These are phyloP conservation scores for Gnathonemus longibarbis DNA, from an alignment of 2,113 vertebrate species.

Conservation along the genomic window DNA sequence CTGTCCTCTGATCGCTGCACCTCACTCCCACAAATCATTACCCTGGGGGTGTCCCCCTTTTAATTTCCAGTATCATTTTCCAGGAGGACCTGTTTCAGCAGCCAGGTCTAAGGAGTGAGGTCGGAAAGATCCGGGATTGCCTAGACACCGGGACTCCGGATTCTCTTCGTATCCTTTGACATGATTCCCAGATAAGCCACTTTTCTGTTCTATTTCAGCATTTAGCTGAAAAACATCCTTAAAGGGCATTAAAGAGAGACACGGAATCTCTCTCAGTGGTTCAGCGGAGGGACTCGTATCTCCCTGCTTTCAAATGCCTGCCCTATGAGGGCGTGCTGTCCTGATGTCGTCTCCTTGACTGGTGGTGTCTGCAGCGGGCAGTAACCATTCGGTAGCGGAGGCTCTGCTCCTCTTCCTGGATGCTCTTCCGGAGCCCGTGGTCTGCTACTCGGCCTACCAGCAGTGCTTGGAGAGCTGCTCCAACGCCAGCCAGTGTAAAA, in stretches of 20 bases:
- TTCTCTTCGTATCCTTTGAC: slow-evolving; percentile 80
- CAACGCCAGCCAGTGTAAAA: slow-evolving; percentile 65
- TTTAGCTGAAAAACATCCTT: background rate
- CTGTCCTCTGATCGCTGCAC: background rate
- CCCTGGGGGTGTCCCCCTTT: background rate
- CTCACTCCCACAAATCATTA: background rate
- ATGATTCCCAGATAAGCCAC: background rate
- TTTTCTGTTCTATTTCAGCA: background rate
- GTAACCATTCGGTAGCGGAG: slow-evolving; percentile 88
- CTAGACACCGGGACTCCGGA: slow-evolving; percentile 83
- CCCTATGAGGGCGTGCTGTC: background rate
- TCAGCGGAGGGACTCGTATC: background rate
- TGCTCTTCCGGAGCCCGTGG: slow-evolving; percentile 85
- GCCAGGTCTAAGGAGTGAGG: slow-evolving; percentile 83
- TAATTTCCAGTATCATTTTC: slow-evolving; percentile 26
- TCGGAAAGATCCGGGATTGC: slow-evolving; percentile 85
- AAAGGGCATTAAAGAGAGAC: background rate
- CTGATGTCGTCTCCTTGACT: slow-evolving; percentile 42
- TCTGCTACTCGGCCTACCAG: slow-evolving; percentile 72
- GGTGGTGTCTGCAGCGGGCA: slow-evolving; percentile 63
- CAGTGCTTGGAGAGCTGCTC: slow-evolving; percentile 68
- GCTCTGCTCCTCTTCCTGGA: slow-evolving; percentile 90
- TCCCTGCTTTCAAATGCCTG: background rate
- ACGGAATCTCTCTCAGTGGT: background rate
- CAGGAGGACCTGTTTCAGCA: slow-evolving; percentile 97